These are phyloP conservation scores for Pterocles orientalis DNA, from an alignment of 2,113 vertebrate genomes.

Conservation along the genomic window DNA sequence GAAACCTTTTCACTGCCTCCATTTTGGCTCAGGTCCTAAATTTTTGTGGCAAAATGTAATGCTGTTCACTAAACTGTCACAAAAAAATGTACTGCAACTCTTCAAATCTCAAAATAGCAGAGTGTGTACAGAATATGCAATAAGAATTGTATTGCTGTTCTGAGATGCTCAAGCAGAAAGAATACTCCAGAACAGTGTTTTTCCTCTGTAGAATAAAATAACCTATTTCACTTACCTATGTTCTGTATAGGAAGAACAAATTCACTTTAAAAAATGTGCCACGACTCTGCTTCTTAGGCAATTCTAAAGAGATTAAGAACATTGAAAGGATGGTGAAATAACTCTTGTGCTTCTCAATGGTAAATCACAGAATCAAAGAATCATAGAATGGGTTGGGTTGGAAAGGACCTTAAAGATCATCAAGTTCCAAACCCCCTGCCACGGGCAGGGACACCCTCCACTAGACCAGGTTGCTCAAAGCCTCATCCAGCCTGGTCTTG, in stretches of 20 bases:
- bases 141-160: neutral
- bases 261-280: neutral
- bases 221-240: neutral
- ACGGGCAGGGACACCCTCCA: no score
- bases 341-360: neutral
- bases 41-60: constrained; percentile 51
- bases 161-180: neutral
- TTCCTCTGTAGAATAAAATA: neutral
- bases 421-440: no score
- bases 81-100: neutral
- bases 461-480: no score
- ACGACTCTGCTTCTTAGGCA: neutral
- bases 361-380: neutral
- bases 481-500: no score
- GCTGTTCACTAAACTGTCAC: constrained; percentile 30
- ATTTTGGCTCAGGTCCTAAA: constrained; percentile 40
- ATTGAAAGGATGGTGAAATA: neutral
- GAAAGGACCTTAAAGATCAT: no score
- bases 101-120: constrained; percentile 40
- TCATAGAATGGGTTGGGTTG: no score
- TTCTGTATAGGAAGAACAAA: neutral
- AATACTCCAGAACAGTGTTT: neutral
- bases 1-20: constrained; percentile 39
- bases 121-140: neutral
- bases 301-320: constrained; percentile 2